phyloP scores from a whole-genome alignment of 2,113 vertebrate species.

The Numida meleagris region DNA sequence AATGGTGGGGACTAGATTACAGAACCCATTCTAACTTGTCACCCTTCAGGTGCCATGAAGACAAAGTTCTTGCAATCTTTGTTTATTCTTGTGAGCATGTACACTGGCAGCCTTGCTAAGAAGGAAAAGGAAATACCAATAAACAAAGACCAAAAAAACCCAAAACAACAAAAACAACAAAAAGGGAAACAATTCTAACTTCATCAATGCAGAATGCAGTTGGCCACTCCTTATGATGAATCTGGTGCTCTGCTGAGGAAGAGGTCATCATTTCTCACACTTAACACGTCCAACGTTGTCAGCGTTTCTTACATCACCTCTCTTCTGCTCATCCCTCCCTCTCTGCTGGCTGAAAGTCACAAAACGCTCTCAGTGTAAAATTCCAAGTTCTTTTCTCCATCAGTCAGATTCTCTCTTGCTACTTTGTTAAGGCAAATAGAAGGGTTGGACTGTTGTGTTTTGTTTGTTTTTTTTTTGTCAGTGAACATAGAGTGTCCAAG shows the following conservation, averaged over 20 bases:
- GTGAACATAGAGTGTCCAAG: not conserved
- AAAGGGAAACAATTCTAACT: not conserved
- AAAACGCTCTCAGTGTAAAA: not conserved
- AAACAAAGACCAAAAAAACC: not conserved
- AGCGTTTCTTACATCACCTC: not conserved
- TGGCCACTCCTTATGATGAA: not conserved
- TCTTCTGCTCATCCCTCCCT: not conserved
- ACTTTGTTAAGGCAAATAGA: not conserved
- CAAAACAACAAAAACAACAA: not conserved
- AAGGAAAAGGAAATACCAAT: not conserved
- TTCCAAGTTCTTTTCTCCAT: not conserved
- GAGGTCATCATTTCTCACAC: not conserved
- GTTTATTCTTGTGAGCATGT: not conserved
- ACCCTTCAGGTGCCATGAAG: not conserved
- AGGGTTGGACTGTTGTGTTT: not conserved
- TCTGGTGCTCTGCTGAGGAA: not conserved
- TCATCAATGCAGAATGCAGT: not conserved
- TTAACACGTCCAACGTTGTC: not conserved
- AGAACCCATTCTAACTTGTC: not conserved
- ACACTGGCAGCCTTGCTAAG: not conserved
- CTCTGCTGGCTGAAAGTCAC: not conserved
- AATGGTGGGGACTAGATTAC: not conserved
- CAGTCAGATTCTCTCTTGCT: not conserved
- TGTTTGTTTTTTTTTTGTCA: not conserved
- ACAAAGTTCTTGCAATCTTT: not conserved